Evolutionary conservation across 2,888 invertebrate species (phyloP), one percentile per base, ranked within the genome.

Genomic region (Eremobia ochroleuca): DNA sequence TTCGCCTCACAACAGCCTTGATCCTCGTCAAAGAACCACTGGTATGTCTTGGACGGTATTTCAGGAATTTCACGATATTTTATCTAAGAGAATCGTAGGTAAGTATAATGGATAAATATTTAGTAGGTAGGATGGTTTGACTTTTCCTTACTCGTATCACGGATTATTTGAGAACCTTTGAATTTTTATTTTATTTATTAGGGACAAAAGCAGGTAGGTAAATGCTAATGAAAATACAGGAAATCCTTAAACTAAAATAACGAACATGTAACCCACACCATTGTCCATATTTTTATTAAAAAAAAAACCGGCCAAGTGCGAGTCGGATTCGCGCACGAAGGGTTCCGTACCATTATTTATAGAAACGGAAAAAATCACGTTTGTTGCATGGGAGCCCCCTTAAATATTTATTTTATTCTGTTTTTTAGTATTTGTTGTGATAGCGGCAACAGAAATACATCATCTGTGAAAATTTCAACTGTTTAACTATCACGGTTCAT

Each of bases 1-100:
- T 81, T 80, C 61, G 81, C 62, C 62, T 78, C 73, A 73, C 46
- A 76, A 69, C 70, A 80, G 58, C 67, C 73, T 62, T 72, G 80
- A 83, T 80, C 79, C 89, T 81, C 81, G 86, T 90, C 89, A 89
- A 87, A 89, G 85, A 75, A 83, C 83, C 75, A 78, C 70, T 79
- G 86, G 87, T 80, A 89, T 88, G 85, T 86, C 83, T 85, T 81
- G 76, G 84, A 73, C 82, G 83, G 74, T 75, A 87, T 89, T 78
- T 78, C 67, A 84, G 43, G 70, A 77, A 84, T 85, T 87, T 83
- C 76, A 82, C 84, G 72, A 85, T 81, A 85, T 85, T 82, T 76
- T 82, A 77, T 79, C 67, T 69, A 52, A 73, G 46, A 59, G 76
- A 74, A 73, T 76, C 74, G 76, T 75, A 52, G 25, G 25, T 46